Conservation (phyloP, 2,113 vertebrate species). For the Sterrhoptilus dennistouni region DNA sequence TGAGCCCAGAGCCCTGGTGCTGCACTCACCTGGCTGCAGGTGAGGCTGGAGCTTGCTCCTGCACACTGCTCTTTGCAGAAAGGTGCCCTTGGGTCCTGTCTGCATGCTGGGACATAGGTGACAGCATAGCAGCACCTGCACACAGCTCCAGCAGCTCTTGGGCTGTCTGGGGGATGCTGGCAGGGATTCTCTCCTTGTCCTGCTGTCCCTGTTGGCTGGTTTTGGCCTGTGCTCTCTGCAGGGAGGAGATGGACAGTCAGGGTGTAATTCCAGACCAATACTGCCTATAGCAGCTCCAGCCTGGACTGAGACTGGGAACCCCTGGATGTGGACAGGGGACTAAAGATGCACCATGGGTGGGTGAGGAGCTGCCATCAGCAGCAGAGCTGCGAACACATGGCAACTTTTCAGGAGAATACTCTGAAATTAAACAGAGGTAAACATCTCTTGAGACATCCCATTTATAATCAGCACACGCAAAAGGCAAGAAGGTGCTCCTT, state of each 20-base stretch:
- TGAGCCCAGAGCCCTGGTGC: neutral
- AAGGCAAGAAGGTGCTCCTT: neutral
- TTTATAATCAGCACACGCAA: neutral
- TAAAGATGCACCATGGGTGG: no score
- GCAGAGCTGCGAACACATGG: no score
- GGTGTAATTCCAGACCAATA: no score
- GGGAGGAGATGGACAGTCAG: no score
- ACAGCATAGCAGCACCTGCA: neutral
- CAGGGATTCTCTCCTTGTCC: neutral
- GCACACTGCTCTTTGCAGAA: neutral
- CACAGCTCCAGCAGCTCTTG: neutral
- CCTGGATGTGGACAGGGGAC: no score
- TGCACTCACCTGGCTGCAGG: neutral
- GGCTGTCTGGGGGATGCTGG: neutral
- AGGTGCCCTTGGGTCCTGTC: no score
- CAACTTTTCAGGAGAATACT: neutral
- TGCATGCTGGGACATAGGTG: rapidly evolving
- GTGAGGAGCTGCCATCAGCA: no score
- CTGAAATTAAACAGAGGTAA: neutral
- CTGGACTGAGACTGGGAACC: no score
- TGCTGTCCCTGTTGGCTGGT: neutral
- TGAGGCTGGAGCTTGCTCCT: neutral
- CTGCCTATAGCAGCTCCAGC: no score
- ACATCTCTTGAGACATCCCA: neutral
- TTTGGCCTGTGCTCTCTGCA: no score